Percentiles rank a stretch among this genome's conserved stretches.
phyloP scores from a whole-genome alignment of 2,888 invertebrate genomes.

The Drosophila atroscutellata region DNA sequence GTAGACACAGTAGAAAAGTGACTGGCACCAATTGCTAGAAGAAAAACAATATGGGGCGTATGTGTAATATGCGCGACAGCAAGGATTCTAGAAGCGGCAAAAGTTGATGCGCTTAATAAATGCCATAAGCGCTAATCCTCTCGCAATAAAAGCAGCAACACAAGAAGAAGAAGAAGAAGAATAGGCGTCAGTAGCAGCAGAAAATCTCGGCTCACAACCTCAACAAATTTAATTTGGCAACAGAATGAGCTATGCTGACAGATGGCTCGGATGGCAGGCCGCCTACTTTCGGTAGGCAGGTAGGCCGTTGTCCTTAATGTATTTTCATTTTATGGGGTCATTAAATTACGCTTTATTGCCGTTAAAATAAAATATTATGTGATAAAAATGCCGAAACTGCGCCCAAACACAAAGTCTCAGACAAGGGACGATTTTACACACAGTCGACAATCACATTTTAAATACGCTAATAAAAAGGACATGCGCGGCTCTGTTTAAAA shows the following conservation, averaged over 20 bases:
- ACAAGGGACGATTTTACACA: constrained; percentile 6
- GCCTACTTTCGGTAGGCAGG: constrained; percentile 23
- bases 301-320: constrained; percentile 67
- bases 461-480: constrained; percentile 62
- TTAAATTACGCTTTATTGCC: constrained; percentile 82
- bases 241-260: constrained; percentile 71
- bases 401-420: constrained; percentile 30
- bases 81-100: constrained; percentile 37
- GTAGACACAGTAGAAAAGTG: constrained; percentile 3
- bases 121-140: constrained; percentile 52
- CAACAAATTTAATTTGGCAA: constrained; percentile 72
- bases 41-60: constrained; percentile 53
- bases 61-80: constrained; percentile 65
- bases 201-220: constrained; percentile 47
- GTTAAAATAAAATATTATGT: constrained; percentile 82
- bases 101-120: constrained; percentile 57
- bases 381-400: constrained; percentile 73
- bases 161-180: not conserved
- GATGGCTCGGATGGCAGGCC: constrained; percentile 45
- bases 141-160: constrained; percentile 20
- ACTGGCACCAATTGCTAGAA: constrained; percentile 34
- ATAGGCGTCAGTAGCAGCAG: constrained; percentile 5
- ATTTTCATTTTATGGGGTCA: constrained; percentile 81
- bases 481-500: constrained; percentile 15
- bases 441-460: constrained; percentile 54